Evolutionary conservation across 2,888 invertebrate species (phyloP), one percentile per base, ranked within the genome.

Genomic region (Meteorus cinctellus): DNA sequence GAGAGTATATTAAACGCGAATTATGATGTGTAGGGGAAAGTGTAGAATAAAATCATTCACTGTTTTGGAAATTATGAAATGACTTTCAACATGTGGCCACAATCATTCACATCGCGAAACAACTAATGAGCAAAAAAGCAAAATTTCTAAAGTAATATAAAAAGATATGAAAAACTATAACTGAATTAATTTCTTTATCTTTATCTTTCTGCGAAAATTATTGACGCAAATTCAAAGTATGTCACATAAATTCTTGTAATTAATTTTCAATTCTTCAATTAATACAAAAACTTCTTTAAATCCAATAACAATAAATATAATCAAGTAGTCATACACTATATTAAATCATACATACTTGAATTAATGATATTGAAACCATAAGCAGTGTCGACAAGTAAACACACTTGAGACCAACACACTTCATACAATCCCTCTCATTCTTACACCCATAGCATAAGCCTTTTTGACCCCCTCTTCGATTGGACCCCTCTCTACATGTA

Each of bases 1-100:
- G 78, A 81, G 81, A 84, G 81, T 82, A 81, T 80, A 55, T 55
- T 55, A 82, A 83, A 84, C 80, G 75, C 74, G 75, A 72, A 73
- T 79, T 66, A 55, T 55, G 19, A 55, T 55, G n/a, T 19, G n/a
- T 19, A 55, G 19, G n/a, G 19, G n/a, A 24, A 55, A 19, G 6
- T n/a, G n/a, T 1, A 2, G 4, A 19, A 55, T 55, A 55, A 55
- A 55, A 55, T 55, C n/a, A 5, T n/a, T 6, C 10, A 24, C n/a
- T 19, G n/a, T 55, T 19, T 41, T 12, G 41, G 8, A 2, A 41
- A 12, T 41, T 41, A 24, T 2, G 6, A 41, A 41, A 12, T 41
- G 41, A 41, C 8, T 12, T 4, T 41, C 8, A 41, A 48, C 14
- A n/a, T 48, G n/a, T 48, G 4, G 14, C 3, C 16, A 48, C 14